Conservation (phyloP, 2,888 invertebrate species). For the Chrysomela aeneicollis region DNA sequence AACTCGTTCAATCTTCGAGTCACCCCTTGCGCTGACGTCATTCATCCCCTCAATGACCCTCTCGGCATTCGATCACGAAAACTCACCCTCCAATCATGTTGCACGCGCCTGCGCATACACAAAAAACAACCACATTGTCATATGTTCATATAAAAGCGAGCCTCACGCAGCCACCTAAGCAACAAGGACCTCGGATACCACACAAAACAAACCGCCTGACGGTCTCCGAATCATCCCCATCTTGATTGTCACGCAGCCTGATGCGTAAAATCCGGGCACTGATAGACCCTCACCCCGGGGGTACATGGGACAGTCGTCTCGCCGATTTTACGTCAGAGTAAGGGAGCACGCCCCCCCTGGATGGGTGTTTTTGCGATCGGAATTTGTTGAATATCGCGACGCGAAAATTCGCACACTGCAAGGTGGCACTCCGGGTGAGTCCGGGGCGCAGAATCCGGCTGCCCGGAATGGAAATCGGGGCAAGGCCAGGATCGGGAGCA, state of each 20-base stretch:
- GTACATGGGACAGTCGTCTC: neutral
- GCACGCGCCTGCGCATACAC: conserved; percentile 51
- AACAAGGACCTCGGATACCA: neutral
- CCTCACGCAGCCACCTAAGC: neutral
- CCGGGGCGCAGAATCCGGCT: conserved; percentile 51
- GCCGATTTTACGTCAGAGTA: neutral
- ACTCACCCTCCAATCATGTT: conserved; percentile 54
- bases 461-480: conserved; percentile 51
- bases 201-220: too few species aligned
- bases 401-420: conserved; percentile 55
- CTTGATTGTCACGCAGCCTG: too few species aligned
- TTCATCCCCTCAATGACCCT: conserved; percentile 4
- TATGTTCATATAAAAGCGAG: conserved; percentile 25
- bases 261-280: too few species aligned
- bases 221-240: too few species aligned
- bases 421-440: conserved; percentile 51
- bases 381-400: conserved; percentile 46
- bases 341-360: neutral
- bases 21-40: neutral
- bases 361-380: neutral
- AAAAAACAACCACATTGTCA: conserved; percentile 43
- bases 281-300: too few species aligned
- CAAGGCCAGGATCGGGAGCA: conserved; percentile 48
- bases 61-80: conserved; percentile 23
- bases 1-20: too few species aligned